Conservation (phyloP, 1,140 invertebrate genomes). For the Penaeus chinensis region DNA sequence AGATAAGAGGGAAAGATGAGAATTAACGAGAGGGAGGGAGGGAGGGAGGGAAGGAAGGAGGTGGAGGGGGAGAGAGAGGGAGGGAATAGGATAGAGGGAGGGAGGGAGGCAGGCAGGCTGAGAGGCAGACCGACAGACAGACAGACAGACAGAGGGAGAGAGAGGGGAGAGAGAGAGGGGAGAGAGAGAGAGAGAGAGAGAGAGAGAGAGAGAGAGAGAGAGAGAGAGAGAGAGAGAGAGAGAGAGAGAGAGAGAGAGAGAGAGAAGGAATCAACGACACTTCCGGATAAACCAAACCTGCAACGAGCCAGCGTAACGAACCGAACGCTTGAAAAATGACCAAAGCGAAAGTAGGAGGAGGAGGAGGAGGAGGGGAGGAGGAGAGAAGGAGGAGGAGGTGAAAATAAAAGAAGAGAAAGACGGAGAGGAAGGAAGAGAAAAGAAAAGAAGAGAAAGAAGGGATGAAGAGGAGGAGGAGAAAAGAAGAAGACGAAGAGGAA, state of each 20-base stretch:
- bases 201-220: neutral
- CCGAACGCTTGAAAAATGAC: no score
- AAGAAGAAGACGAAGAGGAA: no score
- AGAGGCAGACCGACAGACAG: neutral
- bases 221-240: neutral
- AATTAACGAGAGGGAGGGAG: neutral
- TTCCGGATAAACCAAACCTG: no score
- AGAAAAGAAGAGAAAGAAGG: no score
- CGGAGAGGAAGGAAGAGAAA: neutral
- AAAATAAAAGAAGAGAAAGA: neutral
- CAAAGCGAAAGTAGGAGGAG: slow-evolving; percentile 8
- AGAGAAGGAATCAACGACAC: neutral
- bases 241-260: slow-evolving; percentile 1
- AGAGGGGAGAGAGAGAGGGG: neutral
- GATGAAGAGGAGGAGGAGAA: no score
- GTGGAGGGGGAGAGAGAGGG: neutral
- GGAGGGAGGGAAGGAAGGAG: neutral
- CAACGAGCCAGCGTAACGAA: no score
- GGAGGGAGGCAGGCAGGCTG: neutral
- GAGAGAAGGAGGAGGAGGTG: neutral
- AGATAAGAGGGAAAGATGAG: neutral
- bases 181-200: slow-evolving; percentile 1
- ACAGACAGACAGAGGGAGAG: neutral
- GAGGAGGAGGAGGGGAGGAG: slow-evolving; percentile 2
- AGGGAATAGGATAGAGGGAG: neutral